Evolutionary conservation across 2,888 invertebrate species (phyloP), one percentile per base, ranked within the genome.

Genomic region (Cataglyphis altisquamis): DNA sequence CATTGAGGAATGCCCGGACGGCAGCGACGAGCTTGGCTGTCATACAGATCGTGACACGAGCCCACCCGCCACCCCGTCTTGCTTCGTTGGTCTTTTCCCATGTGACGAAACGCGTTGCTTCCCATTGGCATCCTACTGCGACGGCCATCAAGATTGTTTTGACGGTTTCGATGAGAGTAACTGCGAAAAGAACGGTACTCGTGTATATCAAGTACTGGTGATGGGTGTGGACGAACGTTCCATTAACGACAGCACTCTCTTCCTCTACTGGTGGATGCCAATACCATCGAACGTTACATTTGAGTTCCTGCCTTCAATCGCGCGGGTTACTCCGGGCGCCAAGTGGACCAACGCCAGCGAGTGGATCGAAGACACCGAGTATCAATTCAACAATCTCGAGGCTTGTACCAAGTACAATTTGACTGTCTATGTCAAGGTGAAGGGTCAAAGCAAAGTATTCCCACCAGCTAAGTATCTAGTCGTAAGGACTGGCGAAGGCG

Each of bases 351-450:
- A 96, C 91, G 95, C 95, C 45, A 95, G 95, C 0, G 88, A 91
- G 0, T 98, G 97, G 97, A 96, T 96, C 4, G 95, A 96, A 39
- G 96, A 96, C 5, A 96, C 95, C 39, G 95, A 95, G 81, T 96
- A 95, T 93, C 96, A 96, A 63, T 98, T 98, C 91, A 95, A 95
- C 0, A 94, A 96, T 75, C 95, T 98, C 67, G 95, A 96, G 85
- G 97, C 98, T 0, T 97, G 95, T 91, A 97, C 97, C 0, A 95
- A 95, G n/a, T 98, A 98, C 93, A 97, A 97, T 89, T 96, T 98
- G 84, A 98, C 98, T 0, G 97, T 98, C 73, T 98, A 97, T 94
- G 97, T 97, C 0, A 95, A 96, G 78, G 93, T 96, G 81, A 96
- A 96, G 87, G 96, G 96, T 0, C 96, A 96, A 57, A 95, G 93